Percentiles rank a stretch among this genome's conserved stretches.
phyloP scores from a whole-genome alignment of 1,140 invertebrate species.

The Lamellibrachia luymesi region DNA sequence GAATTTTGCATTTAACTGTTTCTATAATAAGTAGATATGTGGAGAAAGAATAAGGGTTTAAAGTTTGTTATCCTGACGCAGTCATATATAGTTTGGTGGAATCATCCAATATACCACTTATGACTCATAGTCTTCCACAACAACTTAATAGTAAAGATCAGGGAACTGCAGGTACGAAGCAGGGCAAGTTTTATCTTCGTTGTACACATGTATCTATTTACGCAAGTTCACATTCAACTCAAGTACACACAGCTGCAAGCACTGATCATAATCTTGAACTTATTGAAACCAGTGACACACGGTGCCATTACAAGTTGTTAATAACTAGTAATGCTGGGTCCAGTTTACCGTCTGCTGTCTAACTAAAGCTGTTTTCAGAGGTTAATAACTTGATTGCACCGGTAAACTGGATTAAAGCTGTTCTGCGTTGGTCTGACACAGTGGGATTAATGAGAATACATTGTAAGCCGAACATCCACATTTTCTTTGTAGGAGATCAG shows the following conservation, averaged over 20 bases:
- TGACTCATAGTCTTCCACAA: neutral
- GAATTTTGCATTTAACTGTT: no score
- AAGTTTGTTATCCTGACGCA: no score
- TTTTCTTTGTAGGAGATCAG: neutral
- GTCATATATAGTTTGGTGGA: neutral
- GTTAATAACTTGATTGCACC: neutral
- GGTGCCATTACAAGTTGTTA: neutral
- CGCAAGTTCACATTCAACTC: neutral
- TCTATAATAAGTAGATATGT: no score
- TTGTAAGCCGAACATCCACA: neutral
- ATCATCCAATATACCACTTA: neutral
- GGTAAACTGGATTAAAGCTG: neutral
- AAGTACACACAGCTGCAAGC: neutral
- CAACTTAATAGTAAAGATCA: neutral
- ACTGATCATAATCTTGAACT: neutral
- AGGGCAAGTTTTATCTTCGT: neutral
- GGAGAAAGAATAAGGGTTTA: no score
- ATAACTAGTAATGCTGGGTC: neutral
- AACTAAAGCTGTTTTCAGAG: neutral
- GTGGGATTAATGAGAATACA: no score
- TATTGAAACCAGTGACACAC: neutral
- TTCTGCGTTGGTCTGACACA: neutral
- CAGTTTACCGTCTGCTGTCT: neutral
- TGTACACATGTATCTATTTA: neutral
- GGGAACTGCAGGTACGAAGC: neutral